phyloP scores from a whole-genome alignment of 2,113 vertebrate species.

The Xenopus laevis region DNA sequence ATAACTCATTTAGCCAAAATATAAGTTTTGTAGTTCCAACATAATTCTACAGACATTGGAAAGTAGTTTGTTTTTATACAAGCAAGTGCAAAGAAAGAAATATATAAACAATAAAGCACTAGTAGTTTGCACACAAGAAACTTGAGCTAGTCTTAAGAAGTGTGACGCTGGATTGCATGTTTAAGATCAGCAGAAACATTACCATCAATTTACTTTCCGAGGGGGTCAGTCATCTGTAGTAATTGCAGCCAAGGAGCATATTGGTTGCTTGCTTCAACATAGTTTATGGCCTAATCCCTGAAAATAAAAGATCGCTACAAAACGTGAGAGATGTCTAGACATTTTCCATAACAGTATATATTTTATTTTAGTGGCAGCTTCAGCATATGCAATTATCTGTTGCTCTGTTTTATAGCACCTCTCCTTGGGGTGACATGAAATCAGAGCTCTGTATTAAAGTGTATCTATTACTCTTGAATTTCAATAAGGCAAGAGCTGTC shows the following conservation, averaged over 20 bases:
- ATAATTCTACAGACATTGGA: no score
- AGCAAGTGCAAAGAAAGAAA: no score
- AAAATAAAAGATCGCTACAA: neutral
- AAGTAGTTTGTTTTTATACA: no score
- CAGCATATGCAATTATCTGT: conserved; percentile 9
- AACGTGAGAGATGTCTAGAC: conserved; percentile 8
- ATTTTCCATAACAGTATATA: conserved; percentile 1
- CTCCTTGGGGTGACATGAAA: conserved; percentile 3
- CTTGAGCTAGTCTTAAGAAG: no score
- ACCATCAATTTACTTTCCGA: conserved; percentile 1
- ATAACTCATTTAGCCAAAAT: no score
- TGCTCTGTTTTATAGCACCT: neutral
- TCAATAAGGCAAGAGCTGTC: neutral
- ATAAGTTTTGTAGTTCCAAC: no score
- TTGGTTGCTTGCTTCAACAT: neutral
- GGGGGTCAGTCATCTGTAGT: neutral
- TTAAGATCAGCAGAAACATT: neutral
- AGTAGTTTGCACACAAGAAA: no score
- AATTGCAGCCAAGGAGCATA: neutral
- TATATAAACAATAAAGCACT: no score
- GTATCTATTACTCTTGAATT: neutral
- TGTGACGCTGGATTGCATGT: no score
- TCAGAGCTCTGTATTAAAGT: neutral
- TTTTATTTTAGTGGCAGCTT: neutral
- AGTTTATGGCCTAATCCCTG: conserved; percentile 9